Evolutionary conservation across 2,113 vertebrate genomes (phyloP).

Genomic region (Siniperca knerii): DNA sequence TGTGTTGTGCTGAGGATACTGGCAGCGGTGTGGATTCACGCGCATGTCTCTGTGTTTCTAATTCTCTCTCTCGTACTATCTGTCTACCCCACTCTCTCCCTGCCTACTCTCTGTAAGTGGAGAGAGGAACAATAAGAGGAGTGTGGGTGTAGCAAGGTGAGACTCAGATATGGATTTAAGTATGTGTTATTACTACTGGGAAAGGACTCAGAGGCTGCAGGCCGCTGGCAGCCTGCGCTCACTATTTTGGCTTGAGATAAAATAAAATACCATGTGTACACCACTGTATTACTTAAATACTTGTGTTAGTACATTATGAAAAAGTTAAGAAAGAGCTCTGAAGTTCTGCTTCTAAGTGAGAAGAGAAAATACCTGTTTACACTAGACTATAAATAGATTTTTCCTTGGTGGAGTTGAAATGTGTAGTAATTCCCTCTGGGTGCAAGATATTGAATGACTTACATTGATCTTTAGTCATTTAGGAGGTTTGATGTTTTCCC

Average conservation of each 20-base stretch:
- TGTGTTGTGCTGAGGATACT: constrained; percentile 54
- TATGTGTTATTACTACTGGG: constrained; percentile 75
- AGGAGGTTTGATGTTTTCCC: constrained; percentile 23
- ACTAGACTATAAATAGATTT: constrained; percentile 29
- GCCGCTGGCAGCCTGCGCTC: constrained; percentile 37
- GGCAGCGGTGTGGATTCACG: constrained; percentile 39
- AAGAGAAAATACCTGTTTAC: constrained; percentile 40
- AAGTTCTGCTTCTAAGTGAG: constrained; percentile 10
- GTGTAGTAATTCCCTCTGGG: constrained; percentile 4
- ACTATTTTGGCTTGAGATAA: constrained; percentile 55
- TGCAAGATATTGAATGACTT: constrained; percentile 31
- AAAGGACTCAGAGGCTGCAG: constrained; percentile 47
- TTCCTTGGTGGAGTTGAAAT: constrained; percentile 12
- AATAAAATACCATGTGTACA: constrained; percentile 35
- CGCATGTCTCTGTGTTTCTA: constrained; percentile 21
- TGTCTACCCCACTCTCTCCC: constrained; percentile 29
- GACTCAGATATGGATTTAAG: constrained; percentile 74
- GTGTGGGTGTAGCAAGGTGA: constrained; percentile 77
- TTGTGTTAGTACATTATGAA: constrained; percentile 46
- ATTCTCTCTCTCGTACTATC: constrained; percentile 18
- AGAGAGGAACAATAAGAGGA: constrained; percentile 64
- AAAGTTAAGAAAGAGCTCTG: constrained; percentile 29
- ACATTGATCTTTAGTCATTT: constrained; percentile 32
- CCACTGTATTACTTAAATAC: constrained; percentile 40
- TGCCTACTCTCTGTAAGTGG: constrained; percentile 56